Evolutionary conservation across 1,140 invertebrate species (phyloP).

Genomic region (Psilanteris sp.): DNA sequence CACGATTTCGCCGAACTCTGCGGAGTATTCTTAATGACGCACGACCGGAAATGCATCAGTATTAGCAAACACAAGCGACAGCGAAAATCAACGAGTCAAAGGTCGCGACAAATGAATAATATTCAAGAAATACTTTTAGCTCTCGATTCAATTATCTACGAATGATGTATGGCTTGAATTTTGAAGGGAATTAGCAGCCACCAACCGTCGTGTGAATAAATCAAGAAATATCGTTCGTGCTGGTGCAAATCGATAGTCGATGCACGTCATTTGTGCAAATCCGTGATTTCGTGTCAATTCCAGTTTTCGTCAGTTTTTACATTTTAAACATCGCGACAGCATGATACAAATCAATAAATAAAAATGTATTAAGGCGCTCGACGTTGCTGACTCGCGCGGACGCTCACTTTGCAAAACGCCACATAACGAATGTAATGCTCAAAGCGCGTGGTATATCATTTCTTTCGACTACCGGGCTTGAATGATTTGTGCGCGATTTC

Average conservation of each 20-base stretch:
- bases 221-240: constrained; percentile 60
- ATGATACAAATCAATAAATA: constrained; percentile 53
- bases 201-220: constrained; percentile 64
- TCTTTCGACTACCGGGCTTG: too few relatives aligned
- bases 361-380: constrained; percentile 32
- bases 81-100: constrained; percentile 26
- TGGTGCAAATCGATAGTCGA: constrained; percentile 64
- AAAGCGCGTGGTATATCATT: too few relatives aligned
- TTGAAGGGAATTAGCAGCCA: constrained; percentile 63
- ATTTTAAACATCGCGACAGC: constrained; percentile 43
- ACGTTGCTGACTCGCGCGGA: not conserved
- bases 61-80: constrained; percentile 1
- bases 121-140: constrained; percentile 42
- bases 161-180: constrained; percentile 60
- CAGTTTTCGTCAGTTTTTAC: constrained; percentile 63
- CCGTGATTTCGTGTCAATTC: constrained; percentile 64
- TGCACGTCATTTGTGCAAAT: constrained; percentile 64
- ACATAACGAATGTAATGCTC: too few relatives aligned
- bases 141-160: constrained; percentile 60
- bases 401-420: not conserved
- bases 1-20: constrained; percentile 8
- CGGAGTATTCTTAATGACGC: constrained; percentile 31
- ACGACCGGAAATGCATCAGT: constrained; percentile 6
- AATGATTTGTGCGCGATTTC: too few relatives aligned
- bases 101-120: constrained; percentile 55